Base-by-base conservation (phyloP, 2,888 invertebrate genomes). In the Selenia dentaria region DNA sequence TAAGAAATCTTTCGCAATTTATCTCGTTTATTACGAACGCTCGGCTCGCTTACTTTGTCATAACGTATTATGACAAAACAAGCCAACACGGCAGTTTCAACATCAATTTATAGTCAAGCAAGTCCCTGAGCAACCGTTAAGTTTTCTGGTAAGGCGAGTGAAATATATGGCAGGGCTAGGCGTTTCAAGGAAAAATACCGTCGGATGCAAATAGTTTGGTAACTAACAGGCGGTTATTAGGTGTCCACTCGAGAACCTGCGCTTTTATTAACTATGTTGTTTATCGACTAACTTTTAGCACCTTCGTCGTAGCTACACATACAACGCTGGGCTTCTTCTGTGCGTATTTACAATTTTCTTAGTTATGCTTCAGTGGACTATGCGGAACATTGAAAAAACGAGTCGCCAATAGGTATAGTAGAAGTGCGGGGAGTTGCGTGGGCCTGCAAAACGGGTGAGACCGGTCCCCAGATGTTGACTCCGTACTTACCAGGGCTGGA, bases 381-480 rank as follows among this genome's bases (percentile, higher is more conserved):
- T 22, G 40, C 42, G 24, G 16, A 3, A 11, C 8, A 2, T 42
- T 5, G 12, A 20, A 25, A 35, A 39, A 38, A 38, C 38, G 43
- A 36, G 28, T 39, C 14, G 44, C 57, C 52, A 57, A 64, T 63
- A 70, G 59, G 59, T 68, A 66, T 74, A 63, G 80, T 74, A 66
- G 59, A 48, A 51, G 63, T 60, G 59, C 13, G 28, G 41, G 72
- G 69, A 72, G 69, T 80, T 83, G 86, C 87, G 88, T 89, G 87
- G 87, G 88, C 79, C 61, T 65, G 70, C 66, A 66, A 74, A 87
- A 86, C 87, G 74, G 81, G 87, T 85, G 83, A 61, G 79, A 87
- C 88, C 87, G 86, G 88, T 89, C 81, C 68, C 83, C 86, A 86
- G 85, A 85, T 86, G 85, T 74, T 79, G 74, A 69, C 69, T 67